Base-by-base conservation (phyloP, 2,113 vertebrate genomes). In the Corydoras sp. region DNA sequence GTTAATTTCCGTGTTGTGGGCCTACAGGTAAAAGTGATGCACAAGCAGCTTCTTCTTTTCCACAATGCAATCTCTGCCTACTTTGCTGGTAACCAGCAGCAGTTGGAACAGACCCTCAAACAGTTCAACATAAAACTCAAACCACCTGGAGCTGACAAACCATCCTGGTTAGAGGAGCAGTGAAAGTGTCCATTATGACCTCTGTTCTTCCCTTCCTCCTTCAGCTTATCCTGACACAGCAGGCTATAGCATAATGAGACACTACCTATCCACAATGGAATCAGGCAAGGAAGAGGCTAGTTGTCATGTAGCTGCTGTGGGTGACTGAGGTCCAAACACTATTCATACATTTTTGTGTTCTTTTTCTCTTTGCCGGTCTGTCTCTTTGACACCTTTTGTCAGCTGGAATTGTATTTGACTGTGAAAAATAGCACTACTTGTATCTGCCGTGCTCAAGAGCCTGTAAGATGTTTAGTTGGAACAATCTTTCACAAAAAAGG, bases 161-260 rank as follows among this genome's bases (percentile, higher is more conserved):
- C 96, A n/a, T 98, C 96, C 62, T 98, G 96, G 96, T 89, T 98
- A 85, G 96, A 98, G 88, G 95, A 98, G 89, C 94, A 94, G 85
- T 97, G 91, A 91, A 79, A 61, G 32, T 70, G 56, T 14, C 32
- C 60, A 4, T n/a, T 30, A 3, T 11, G 10, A 13, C 24, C 13
- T 15, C 18, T 0, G 60, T 14, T 30, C 15, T 68, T 77, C 48
- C 68, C 29, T 13, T 59, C 54, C 10, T 29, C 15, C 51, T 29
- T 61, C 58, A 55, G 50, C 32, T 71, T 55, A 68, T 48, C 68
- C 59, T 43, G 43, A 67, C 43, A 66, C 55, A 62, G 76, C 58
- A 24, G 51, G 15, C 70, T 18, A 15, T 58, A 65, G 56, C 29
- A 13, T 58, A 48, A 51, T 9, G 14, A 31, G 43, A 29, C 56